A percentile compares a stretch with the other conserved stretches of the same genome.
Conservation (phyloP, 64 coral and sea anemone species). For the Pocillopora damicornis region DNA sequence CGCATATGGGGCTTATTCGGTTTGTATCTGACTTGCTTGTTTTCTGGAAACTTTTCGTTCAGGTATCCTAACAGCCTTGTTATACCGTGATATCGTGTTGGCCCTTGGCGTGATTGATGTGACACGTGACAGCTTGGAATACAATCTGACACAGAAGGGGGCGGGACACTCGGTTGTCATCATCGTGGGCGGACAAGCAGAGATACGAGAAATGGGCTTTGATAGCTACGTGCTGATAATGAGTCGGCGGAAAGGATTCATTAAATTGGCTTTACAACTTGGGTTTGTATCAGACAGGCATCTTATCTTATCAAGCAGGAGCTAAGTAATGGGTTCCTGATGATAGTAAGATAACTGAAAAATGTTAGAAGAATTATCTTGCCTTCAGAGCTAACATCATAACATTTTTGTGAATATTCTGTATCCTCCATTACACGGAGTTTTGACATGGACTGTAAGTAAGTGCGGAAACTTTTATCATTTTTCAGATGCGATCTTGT, state of each 20-base stretch:
- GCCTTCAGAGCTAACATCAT: too few relatives aligned
- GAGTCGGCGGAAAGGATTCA: slow-evolving; percentile 54
- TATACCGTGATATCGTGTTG: slow-evolving; percentile 57
- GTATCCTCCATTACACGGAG: neutral
- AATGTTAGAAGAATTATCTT: too few relatives aligned
- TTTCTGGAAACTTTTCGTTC: neutral
- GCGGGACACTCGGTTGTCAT: slow-evolving; percentile 54
- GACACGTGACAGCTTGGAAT: slow-evolving; percentile 28
- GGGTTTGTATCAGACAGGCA: slow-evolving; percentile 31
- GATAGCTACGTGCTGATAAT: slow-evolving; percentile 37
- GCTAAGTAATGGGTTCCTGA: too few relatives aligned
- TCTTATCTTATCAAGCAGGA: too few relatives aligned
- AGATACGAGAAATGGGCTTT: neutral
- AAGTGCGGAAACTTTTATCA: neutral
- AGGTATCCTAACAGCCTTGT: slow-evolving; percentile 3
- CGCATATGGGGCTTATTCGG: too few relatives aligned
- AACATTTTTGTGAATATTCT: too few relatives aligned
- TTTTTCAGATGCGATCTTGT: slow-evolving; percentile 32
- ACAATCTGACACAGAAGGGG: slow-evolving; percentile 34
- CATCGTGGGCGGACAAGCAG: slow-evolving; percentile 49
- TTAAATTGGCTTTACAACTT: slow-evolving; percentile 51
- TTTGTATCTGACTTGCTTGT: too few relatives aligned
- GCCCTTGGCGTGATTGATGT: slow-evolving; percentile 51
- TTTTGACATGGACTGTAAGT: neutral
- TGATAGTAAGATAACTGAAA: too few relatives aligned